Conservation (phyloP, 2,113 vertebrate genomes). For the Paralichthys olivaceus region DNA sequence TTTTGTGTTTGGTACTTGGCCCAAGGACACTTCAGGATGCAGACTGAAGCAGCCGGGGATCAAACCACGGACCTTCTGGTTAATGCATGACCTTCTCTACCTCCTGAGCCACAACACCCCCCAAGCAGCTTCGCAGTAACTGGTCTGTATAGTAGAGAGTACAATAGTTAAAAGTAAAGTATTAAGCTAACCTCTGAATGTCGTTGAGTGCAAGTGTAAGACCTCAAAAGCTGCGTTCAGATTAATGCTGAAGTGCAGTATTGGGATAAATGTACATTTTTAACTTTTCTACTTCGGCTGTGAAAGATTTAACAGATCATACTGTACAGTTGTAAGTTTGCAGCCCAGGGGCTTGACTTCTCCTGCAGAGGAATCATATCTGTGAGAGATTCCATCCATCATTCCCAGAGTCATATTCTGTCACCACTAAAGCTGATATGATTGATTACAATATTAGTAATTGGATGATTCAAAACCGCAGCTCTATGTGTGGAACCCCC, state of each 20-base stretch:
- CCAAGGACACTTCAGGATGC: background rate
- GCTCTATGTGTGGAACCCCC: slow-evolving; percentile 21
- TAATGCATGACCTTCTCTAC: background rate
- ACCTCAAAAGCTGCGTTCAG: background rate
- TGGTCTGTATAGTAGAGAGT: background rate
- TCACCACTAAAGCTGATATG: slow-evolving; percentile 62
- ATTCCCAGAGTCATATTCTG: slow-evolving; percentile 54
- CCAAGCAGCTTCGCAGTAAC: no score
- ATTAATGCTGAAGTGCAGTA: background rate
- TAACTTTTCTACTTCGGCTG: background rate
- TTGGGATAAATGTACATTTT: background rate
- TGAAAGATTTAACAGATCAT: background rate
- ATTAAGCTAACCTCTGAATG: background rate
- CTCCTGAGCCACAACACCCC: background rate
- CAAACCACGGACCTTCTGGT: background rate
- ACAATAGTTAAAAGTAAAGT: background rate
- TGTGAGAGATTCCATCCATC: slow-evolving; percentile 65
- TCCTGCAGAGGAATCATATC: slow-evolving; percentile 49
- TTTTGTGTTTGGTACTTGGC: background rate
- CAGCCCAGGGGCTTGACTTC: slow-evolving; percentile 33
- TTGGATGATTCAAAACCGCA: slow-evolving; percentile 62
- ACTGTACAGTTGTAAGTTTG: slow-evolving; percentile 12
- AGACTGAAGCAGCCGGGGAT: background rate
- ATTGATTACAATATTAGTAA: slow-evolving; percentile 74
- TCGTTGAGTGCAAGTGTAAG: background rate